These are phyloP conservation scores for Acheta domesticus DNA, from an alignment of 2,888 invertebrate species.

Conservation along the genomic window DNA sequence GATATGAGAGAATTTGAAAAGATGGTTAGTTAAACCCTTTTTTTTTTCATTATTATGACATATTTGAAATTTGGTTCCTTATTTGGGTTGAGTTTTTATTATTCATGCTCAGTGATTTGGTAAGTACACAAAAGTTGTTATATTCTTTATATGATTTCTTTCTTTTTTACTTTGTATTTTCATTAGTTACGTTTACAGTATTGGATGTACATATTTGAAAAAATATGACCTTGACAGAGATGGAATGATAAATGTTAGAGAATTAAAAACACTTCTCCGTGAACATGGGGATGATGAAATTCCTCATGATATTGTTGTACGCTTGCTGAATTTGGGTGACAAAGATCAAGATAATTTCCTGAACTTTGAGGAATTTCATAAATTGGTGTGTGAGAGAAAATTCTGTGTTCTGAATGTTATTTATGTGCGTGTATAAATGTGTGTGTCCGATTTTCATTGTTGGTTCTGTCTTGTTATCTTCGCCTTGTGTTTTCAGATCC, in stretches of 20 bases:
- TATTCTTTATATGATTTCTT: no score
- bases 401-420: not conserved
- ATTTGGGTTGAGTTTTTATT: no score
- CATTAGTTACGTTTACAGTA: conserved; percentile 45
- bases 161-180: no score
- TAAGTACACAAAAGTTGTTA: no score
- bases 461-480: not conserved
- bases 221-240: conserved; percentile 68
- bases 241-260: conserved; percentile 64
- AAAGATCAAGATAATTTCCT: conserved; percentile 70
- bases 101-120: no score
- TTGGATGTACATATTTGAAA: conserved; percentile 37
- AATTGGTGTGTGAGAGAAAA: conserved; percentile 50
- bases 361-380: conserved; percentile 80
- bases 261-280: conserved; percentile 54
- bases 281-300: conserved; percentile 60
- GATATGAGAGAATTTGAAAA: conserved; percentile 81
- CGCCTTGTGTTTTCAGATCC: not conserved
- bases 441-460: not conserved
- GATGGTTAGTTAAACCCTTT: conserved; percentile 49
- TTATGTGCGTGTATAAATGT: not conserved
- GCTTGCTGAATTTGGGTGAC: conserved; percentile 66
- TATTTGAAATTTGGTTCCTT: no score
- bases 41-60: not conserved
- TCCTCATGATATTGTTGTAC: conserved; percentile 62